Conservation (phyloP, 64 coral and sea anemone species). For the Montipora sp. region DNA sequence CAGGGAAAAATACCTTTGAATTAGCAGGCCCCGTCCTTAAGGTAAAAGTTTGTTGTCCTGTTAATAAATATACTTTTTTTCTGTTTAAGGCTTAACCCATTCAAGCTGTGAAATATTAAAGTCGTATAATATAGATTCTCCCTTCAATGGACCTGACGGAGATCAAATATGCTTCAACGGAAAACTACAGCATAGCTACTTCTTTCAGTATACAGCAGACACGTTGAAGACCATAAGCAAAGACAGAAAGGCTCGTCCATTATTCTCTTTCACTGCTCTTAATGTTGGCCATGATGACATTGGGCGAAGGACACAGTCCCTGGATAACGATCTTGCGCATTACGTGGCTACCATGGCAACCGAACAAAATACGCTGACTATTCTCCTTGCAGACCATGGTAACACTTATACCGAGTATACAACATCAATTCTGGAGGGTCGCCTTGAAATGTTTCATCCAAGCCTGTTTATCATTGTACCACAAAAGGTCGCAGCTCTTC, state of each 20-base stretch:
- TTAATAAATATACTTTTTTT: neutral
- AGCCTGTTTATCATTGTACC: constrained; percentile 87
- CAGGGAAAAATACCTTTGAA: too few relatives aligned
- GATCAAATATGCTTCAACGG: constrained; percentile 95
- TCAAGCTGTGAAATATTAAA: constrained; percentile 78
- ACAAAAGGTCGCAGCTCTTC: constrained; percentile 29
- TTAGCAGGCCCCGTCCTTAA: neutral
- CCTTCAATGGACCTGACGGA: constrained; percentile 62
- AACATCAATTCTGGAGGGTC: constrained; percentile 67
- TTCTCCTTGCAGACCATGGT: constrained; percentile 91
- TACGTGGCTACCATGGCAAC: constrained; percentile 54
- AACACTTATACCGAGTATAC: constrained; percentile 87
- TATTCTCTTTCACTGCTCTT: constrained; percentile 71
- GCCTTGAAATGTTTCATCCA: constrained; percentile 96
- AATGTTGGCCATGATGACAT: constrained; percentile 82
- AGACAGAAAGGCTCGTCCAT: constrained; percentile 39
- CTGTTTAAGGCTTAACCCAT: constrained; percentile 74
- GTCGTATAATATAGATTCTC: constrained; percentile 20
- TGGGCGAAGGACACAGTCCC: constrained; percentile 72
- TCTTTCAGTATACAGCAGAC: constrained; percentile 71
- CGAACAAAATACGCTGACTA: constrained; percentile 65
- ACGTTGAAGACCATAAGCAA: constrained; percentile 36
- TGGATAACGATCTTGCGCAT: constrained; percentile 69
- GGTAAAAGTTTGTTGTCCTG: too few relatives aligned
- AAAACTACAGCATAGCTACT: constrained; percentile 81